Evolutionary conservation across 2,113 vertebrate species (phyloP).

Genomic region (Ptilonorhynchus violaceus): DNA sequence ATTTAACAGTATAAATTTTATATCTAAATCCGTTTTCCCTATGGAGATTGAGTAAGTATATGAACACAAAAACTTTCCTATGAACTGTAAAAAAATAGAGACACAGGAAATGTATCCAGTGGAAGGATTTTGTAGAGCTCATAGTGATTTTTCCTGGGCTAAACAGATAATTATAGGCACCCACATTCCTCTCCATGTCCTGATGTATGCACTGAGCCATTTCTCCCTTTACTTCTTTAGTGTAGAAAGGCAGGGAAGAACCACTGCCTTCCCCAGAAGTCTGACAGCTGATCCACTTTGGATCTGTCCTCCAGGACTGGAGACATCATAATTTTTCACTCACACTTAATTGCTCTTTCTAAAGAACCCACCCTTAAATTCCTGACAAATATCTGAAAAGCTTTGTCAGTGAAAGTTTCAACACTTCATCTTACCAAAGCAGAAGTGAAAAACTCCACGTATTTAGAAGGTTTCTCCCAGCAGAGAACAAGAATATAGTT

Average conservation of each 20-base stretch:
- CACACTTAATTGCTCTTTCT: not conserved
- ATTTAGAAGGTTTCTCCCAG: not conserved
- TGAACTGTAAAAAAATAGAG: not conserved
- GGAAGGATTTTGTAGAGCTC: not conserved
- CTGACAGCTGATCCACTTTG: not conserved
- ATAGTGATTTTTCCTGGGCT: not conserved
- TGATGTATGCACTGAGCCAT: not conserved
- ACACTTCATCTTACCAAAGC: not conserved
- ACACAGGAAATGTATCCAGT: not conserved
- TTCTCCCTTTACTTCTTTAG: not conserved
- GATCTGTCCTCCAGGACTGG: not conserved
- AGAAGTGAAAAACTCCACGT: not conserved
- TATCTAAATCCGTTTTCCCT: not conserved
- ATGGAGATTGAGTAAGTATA: not conserved
- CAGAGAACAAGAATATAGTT: not conserved
- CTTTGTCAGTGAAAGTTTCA: not conserved
- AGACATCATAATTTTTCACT: not conserved
- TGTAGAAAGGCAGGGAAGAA: not conserved
- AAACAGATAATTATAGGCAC: not conserved
- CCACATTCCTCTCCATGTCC: rapidly evolving
- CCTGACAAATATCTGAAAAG: not conserved
- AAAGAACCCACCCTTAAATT: not conserved
- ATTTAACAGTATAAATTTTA: not conserved
- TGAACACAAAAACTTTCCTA: not conserved
- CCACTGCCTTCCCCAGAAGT: not conserved